Percentiles rank a stretch among this genome's conserved stretches.
phyloP scores from a whole-genome alignment of 1,140 invertebrate species.

The Drosophila tropicalis region DNA sequence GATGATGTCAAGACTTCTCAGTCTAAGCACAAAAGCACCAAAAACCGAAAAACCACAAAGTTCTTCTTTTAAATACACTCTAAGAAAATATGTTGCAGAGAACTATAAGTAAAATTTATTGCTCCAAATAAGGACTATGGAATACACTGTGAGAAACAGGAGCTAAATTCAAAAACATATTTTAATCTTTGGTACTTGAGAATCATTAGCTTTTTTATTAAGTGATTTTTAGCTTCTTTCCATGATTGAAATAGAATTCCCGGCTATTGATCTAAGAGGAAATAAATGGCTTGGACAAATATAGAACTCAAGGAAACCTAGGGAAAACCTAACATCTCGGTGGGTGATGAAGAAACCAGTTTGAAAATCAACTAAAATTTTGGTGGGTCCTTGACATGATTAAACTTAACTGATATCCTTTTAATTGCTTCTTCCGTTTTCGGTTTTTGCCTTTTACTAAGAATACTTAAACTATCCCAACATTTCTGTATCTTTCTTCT shows the following conservation, averaged over 20 bases:
- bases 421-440: not conserved
- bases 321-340: too few species aligned
- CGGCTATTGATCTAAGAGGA: too few species aligned
- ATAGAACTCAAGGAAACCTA: too few species aligned
- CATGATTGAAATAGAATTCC: too few species aligned
- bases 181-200: not conserved
- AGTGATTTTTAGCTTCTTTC: too few species aligned
- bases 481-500: too few species aligned
- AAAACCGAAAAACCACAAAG: slow-evolving; percentile 18
- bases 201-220: not conserved
- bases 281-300: too few species aligned
- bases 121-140: not conserved
- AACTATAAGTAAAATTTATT: too few species aligned
- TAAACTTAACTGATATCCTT: too few species aligned
- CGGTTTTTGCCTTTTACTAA: not conserved
- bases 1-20: slow-evolving; percentile 22
- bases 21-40: slow-evolving; percentile 32
- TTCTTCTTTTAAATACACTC: slow-evolving; percentile 8
- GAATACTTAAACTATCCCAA: not conserved
- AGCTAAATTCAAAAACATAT: not conserved
- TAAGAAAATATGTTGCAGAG: not conserved
- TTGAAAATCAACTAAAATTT: too few species aligned
- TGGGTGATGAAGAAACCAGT: too few species aligned
- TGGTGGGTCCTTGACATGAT: too few species aligned
- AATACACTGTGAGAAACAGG: not conserved